Base-by-base conservation (phyloP, 2,797 vertebrate genomes). In the Amazona finschi region DNA sequence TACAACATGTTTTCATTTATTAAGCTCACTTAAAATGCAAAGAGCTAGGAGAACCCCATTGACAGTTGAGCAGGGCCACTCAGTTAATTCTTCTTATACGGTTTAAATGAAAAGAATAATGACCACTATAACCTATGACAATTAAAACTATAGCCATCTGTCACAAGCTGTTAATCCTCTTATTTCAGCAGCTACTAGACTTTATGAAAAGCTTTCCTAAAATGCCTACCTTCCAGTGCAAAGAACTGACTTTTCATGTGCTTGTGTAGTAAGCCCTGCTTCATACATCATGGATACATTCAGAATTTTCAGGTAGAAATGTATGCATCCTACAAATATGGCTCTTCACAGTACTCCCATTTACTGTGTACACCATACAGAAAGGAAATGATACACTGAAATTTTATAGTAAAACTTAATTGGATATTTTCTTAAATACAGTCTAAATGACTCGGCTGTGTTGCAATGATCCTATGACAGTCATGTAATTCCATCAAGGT, bases 21-120 rank as follows among this genome's bases (percentile, higher is more conserved):
- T 99, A 99, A 99, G 99, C 99, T 98, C 96, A 95, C 97, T 99
- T 98, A 98, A 99, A 99, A 98, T 98, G 98, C 97, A 98, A 98
- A 97, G 97, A 97, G 79, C 97, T 96, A 96, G 94, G 96, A 98
- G 98, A 98, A 98, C 96, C 95, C 94, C 98, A 98, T 22, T 97
- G 98, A 98, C 96, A 97, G 95, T 89, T 95, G 97, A 96, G 95
- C 92, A 95, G 66, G 96, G 93, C 94, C 93, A 97, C 90, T 93
- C 93, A 93, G 95, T 95, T 98, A 97, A 98, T 97, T 97, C 97
- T 97, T 95, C 97, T 97, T 97, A 97, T 97, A 95, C 82, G 95
- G 94, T 94, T 95, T 97, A 96, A 97, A 96, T 79, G 95, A 92
- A 97, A 94, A 96, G 94, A 96, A 97, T 96, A 96, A 95, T 96